These are phyloP conservation scores for Micropoecilia bifurca DNA, from an alignment of 2,797 vertebrate species.

Conservation along the genomic window DNA sequence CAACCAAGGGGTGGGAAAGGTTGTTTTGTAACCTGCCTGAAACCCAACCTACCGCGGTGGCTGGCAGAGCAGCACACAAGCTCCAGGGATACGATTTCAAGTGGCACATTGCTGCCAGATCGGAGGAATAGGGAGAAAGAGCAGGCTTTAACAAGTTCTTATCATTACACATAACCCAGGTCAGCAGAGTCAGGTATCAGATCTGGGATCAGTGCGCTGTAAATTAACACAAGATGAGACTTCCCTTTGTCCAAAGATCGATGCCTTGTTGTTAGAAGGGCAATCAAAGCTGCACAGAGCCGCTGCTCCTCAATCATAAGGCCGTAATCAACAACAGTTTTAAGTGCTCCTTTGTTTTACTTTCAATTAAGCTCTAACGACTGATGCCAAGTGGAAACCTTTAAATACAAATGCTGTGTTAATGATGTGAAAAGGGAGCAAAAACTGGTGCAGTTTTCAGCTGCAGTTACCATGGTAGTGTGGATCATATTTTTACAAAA, in stretches of 20 bases:
- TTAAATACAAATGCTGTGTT: conserved; percentile 89
- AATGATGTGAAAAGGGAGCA: conserved; percentile 72
- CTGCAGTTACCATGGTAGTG: not conserved
- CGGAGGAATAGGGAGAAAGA: conserved; percentile 53
- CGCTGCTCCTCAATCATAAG: conserved; percentile 83
- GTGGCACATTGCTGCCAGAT: conserved; percentile 57
- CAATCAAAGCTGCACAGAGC: conserved; percentile 84
- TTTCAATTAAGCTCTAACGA: conserved; percentile 87
- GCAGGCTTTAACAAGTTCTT: conserved; percentile 75
- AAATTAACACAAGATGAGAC: conserved; percentile 88
- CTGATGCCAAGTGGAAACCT: conserved; percentile 83
- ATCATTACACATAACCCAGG: conserved; percentile 76
- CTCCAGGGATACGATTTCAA: conserved; percentile 72
- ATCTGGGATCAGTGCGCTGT: conserved; percentile 78
- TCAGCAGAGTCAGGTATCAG: conserved; percentile 81
- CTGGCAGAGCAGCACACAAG: conserved; percentile 35
- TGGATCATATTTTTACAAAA: not conserved
- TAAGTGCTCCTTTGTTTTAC: conserved; percentile 85
- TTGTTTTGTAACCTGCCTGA: conserved; percentile 77
- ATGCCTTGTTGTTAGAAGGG: conserved; percentile 85
- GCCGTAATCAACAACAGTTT: conserved; percentile 86
- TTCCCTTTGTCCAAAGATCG: conserved; percentile 85
- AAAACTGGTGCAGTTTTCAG: conserved; percentile 5
- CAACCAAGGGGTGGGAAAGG: conserved; percentile 57
- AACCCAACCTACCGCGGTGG: conserved; percentile 63